Evolutionary conservation across 1,140 invertebrate species (phyloP).

Genomic region (Drosophila pseudoobscura): DNA sequence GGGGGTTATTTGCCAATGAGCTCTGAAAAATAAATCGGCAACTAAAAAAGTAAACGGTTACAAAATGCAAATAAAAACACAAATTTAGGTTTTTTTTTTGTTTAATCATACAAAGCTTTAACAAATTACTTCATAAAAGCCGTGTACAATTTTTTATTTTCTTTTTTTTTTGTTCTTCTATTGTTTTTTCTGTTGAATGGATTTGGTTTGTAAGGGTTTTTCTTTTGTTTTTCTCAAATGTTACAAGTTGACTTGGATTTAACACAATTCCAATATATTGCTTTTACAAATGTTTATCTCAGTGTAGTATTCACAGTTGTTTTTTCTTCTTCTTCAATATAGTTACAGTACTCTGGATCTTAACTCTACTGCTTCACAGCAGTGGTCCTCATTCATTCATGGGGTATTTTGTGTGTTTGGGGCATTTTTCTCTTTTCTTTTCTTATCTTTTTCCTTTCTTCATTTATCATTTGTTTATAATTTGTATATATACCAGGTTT

Average conservation of each 20-base stretch:
- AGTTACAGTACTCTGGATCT: constrained; percentile 51
- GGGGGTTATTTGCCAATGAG: constrained; percentile 19
- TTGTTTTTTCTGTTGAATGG: constrained; percentile 63
- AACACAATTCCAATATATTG: constrained; percentile 72
- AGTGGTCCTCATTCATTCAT: constrained; percentile 37
- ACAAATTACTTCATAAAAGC: constrained; percentile 73
- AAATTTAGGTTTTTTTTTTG: constrained; percentile 58
- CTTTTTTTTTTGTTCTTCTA: constrained; percentile 47
- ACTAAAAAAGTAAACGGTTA: constrained; percentile 28
- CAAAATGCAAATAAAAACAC: constrained; percentile 64
- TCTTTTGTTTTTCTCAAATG: constrained; percentile 54
- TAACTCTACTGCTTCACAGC: constrained; percentile 26
- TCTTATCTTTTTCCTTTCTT: constrained; percentile 23
- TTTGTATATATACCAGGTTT: constrained; percentile 65
- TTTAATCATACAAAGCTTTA: constrained; percentile 77
- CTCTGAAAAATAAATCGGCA: constrained; percentile 29
- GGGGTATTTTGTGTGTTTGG: constrained; percentile 35
- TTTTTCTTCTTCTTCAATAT: constrained; percentile 30
- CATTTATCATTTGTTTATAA: constrained; percentile 49
- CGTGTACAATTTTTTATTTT: constrained; percentile 72
- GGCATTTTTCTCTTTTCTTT: constrained; percentile 14
- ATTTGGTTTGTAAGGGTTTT: constrained; percentile 41
- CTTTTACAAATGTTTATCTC: constrained; percentile 55
- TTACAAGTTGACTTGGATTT: constrained; percentile 69
- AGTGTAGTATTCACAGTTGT: constrained; percentile 33